These are phyloP conservation scores for Lycophotia porphyrea DNA, from an alignment of 2,888 invertebrate genomes.

Conservation along the genomic window DNA sequence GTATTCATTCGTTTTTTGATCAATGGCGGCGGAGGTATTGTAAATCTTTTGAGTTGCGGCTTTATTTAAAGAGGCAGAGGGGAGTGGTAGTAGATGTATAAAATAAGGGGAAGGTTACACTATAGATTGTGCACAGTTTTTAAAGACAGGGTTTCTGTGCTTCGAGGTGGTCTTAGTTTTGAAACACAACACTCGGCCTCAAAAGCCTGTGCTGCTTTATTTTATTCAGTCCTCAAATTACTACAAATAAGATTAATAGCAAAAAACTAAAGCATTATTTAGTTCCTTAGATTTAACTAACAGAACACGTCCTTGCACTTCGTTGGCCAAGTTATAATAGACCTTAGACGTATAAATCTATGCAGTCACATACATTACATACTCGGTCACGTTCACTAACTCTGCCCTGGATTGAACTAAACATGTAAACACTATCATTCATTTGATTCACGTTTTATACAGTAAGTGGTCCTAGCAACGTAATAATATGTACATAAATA, in stretches of 20 bases:
- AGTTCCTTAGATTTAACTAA: not conserved
- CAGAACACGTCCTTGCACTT: conserved; percentile 25
- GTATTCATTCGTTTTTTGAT: conserved; percentile 50
- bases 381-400: conserved; percentile 37
- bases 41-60: conserved; percentile 18
- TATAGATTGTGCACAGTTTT: not conserved
- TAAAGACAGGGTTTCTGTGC: not conserved
- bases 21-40: conserved; percentile 25
- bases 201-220: not conserved
- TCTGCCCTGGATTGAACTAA: conserved; percentile 37
- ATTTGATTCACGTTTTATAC: conserved; percentile 29
- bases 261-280: not conserved
- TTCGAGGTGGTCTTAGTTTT: not conserved
- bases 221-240: not conserved
- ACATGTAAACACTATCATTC: conserved; percentile 54
- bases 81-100: not conserved
- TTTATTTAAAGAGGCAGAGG: not conserved
- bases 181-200: not conserved
- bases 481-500: conserved; percentile 10
- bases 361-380: conserved; percentile 23
- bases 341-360: conserved; percentile 35
- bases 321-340: conserved; percentile 50
- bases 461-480: conserved; percentile 2
- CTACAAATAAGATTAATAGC: not conserved
- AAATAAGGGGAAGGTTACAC: not conserved